Percentiles rank a stretch among this genome's conserved stretches.
These are phyloP conservation scores for Propithecus perrieri DNA, from an alignment of 2,797 vertebrate genomes.

Conservation along the genomic window DNA sequence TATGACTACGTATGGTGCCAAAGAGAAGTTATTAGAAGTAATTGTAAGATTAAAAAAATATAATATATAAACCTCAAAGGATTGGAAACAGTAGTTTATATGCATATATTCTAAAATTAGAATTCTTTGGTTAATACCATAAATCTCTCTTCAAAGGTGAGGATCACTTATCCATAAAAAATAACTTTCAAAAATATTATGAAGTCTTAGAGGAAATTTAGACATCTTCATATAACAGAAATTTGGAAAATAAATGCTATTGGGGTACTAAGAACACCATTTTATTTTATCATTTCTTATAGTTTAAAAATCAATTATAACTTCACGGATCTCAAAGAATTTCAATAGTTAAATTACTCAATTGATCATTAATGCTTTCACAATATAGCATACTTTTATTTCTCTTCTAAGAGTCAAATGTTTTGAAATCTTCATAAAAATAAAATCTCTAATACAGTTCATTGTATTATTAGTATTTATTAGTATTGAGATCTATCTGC, in stretches of 20 bases:
- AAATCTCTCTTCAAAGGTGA: background rate
- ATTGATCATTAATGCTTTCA: background rate
- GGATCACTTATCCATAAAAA: background rate
- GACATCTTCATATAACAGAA: background rate
- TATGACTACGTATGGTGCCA: background rate
- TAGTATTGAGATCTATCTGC: conserved; percentile 26
- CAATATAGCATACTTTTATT: background rate
- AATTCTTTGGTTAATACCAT: background rate
- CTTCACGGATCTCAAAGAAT: background rate
- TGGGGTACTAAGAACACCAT: background rate
- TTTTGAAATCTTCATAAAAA: conserved; percentile 57
- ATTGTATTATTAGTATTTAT: conserved; percentile 54
- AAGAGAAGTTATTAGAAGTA: background rate
- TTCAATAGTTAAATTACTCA: background rate
- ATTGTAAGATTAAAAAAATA: background rate
- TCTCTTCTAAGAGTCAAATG: conserved; percentile 35
- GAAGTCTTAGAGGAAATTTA: background rate
- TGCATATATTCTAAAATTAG: background rate
- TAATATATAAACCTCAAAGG: background rate
- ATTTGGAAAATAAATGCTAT: background rate
- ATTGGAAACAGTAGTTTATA: background rate
- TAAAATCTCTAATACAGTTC: conserved; percentile 59
- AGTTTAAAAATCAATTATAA: background rate
- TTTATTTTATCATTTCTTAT: background rate
- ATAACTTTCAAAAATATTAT: background rate